Percentiles rank a stretch among this genome's conserved stretches.
phyloP scores from a whole-genome alignment of 2,797 vertebrate genomes.

The Vireo griseus region DNA sequence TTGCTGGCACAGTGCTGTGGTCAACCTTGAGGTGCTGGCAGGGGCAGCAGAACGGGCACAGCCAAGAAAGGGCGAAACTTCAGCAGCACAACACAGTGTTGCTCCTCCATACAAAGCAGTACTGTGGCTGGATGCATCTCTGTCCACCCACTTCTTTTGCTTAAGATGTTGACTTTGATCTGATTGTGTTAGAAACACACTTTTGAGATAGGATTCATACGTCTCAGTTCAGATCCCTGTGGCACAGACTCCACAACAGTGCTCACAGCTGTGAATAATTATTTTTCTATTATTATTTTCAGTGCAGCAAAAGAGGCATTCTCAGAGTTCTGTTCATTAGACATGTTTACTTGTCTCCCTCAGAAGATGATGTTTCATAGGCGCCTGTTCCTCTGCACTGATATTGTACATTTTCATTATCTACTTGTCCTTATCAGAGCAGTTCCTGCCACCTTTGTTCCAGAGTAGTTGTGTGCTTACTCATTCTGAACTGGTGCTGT shows the following conservation, averaged over 20 bases:
- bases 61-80: background rate
- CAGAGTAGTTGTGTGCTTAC: background rate
- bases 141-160: background rate
- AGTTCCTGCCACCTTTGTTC: background rate
- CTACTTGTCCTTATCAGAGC: background rate
- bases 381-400: background rate
- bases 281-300: background rate
- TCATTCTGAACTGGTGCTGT: background rate
- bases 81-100: background rate
- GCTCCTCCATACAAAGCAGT: background rate
- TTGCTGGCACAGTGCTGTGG: background rate
- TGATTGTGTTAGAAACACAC: background rate
- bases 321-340: background rate
- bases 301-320: background rate
- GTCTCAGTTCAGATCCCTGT: background rate
- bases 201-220: background rate
- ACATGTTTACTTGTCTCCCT: background rate
- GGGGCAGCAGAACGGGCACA: background rate
- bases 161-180: background rate
- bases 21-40: background rate
- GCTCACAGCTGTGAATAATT: background rate
- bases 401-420: background rate
- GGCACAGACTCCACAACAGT: background rate
- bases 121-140: background rate
- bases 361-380: background rate